Evolutionary conservation across 2,797 vertebrate species (phyloP), one percentile per base, ranked within the genome.

Genomic region (Alcedo atthis): DNA sequence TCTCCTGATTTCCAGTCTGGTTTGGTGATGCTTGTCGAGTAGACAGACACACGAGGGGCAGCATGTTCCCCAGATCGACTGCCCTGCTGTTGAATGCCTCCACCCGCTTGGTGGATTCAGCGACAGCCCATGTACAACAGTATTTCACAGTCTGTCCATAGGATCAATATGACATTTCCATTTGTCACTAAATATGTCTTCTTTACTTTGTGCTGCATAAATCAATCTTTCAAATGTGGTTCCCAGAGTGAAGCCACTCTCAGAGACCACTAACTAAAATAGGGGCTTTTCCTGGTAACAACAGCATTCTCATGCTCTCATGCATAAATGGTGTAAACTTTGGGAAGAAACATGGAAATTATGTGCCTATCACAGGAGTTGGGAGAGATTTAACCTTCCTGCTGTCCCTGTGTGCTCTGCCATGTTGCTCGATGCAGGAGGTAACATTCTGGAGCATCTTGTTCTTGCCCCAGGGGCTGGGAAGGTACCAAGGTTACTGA

Each of bases 121-220:
- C 10, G 17, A 73, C 94, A 95, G 87, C 76, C 70, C 3, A 2
- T 70, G 77, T 88, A 87, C 28, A 18, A 57, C 69, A 68, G 28
- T 95, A 95, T 95, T 96, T 96, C 94, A 93, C 92, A 93, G 87
- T 70, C 67, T 93, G 86, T 89, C 94, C 94, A 88, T 86, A 71
- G 83, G 94, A 96, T 97, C 96, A 95, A 97, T 97, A 95, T 83
- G 94, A 95, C 92, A 94, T 95, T 96, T 96, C 94, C 95, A 97
- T 93, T 94, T 58, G 15, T 95, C 96, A 96, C 94, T 96, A 96
- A 96, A 96, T 90, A 90, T 85, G 94, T 96, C 96, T 76, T 94
- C 93, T 92, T 95, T 95, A 80, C 93, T 96, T 88, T 88, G 92
- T 80, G 85, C 91, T 85, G 92, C 94, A 96, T 97, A 95, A 92